These are phyloP conservation scores for Oophaga sylvatica DNA, from an alignment of 2,797 vertebrate species.

Conservation along the genomic window DNA sequence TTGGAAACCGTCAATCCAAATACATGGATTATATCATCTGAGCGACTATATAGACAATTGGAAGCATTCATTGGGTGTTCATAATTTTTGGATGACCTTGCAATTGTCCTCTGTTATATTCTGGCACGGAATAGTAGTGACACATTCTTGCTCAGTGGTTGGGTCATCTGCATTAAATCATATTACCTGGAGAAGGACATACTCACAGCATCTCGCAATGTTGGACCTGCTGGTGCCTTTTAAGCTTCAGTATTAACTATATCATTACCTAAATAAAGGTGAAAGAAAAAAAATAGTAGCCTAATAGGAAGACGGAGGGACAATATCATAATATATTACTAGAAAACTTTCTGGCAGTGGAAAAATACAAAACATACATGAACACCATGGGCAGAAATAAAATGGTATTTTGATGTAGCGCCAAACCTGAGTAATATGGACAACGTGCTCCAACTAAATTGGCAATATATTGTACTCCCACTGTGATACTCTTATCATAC, in stretches of 20 bases:
- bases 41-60: too few species aligned
- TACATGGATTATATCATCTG: background rate
- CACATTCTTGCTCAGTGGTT: conserved; percentile 57
- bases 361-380: conserved; percentile 21
- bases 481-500: conserved; percentile 40
- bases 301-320: conserved; percentile 11
- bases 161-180: conserved; percentile 46
- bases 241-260: background rate
- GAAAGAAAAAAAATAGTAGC: background rate
- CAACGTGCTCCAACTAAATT: conserved; percentile 43
- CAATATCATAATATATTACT: background rate
- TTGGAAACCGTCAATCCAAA: background rate
- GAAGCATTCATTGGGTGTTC: background rate
- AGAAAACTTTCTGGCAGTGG: background rate
- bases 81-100: conserved; percentile 47
- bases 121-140: conserved; percentile 38
- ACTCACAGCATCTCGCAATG: conserved; percentile 11
- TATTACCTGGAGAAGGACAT: conserved; percentile 8
- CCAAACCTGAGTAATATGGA: conserved; percentile 39
- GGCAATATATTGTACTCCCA: conserved; percentile 40
- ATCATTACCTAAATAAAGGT: background rate
- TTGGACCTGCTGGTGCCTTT: conserved; percentile 38
- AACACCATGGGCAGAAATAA: conserved; percentile 3
- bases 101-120: background rate
- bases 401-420: conserved; percentile 32